Evolutionary conservation across 1,140 invertebrate species (phyloP), one percentile per base, ranked within the genome.

Genomic region (Musca domestica): DNA sequence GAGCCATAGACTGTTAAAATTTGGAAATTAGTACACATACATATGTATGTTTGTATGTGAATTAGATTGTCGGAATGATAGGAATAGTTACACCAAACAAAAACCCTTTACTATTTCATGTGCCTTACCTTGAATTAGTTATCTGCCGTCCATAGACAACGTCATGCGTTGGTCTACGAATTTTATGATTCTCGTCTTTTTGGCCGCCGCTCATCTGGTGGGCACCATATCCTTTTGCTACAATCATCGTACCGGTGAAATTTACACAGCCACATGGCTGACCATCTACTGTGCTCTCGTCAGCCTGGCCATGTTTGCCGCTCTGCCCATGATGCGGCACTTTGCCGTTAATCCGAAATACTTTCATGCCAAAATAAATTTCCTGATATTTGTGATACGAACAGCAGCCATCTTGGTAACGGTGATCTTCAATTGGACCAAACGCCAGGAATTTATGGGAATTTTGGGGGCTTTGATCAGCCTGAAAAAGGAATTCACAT

Each of bases 361-460:
- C 12, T 41, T 30, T 0, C 19, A 56, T 14, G 22, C 4, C 9
- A 22, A 54, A 34, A 67, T 67, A 12, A 34, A 14, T 19, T 12
- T 20, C 17, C 1, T 56, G 19, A 47, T 67, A n/a, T 46, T 20
- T 23, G 10, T 67, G 12, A 17, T 46, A 2, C 19, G 41, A 6
- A n/a, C 25, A n/a, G 23, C 17, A 7, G 51, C 52, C 0, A 52
- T 67, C 3, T 6, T 67, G 1, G 46, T 56, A 12, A 41, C 52
- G 5, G 41, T 67, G 2, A 23, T 58, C 23, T 56, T 67, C 3
- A 54, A 34, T 22, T 56, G 27, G 15, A 17, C 20, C 10, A 46
- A 47, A n/a, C 46, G 41, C 6, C n/a, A 20, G 5, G 56, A 67
- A 7, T 48, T 30, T 64, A 64, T 64, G 10, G n/a, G 22, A 64